Evolutionary conservation across 2,888 invertebrate species (phyloP).

Genomic region (Proisotoma minuta): DNA sequence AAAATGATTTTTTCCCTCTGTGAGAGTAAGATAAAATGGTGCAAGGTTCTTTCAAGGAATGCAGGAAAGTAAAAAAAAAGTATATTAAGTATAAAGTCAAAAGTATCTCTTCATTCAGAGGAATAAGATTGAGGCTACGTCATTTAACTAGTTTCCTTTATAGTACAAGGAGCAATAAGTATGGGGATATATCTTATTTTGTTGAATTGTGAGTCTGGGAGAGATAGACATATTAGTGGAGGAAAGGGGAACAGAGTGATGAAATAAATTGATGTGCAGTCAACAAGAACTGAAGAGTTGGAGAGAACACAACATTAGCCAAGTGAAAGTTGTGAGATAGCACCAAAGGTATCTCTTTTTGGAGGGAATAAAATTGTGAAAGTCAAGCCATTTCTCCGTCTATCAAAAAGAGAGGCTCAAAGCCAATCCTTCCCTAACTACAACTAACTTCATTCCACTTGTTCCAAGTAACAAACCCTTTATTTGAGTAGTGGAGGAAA

Average conservation of each 20-base stretch:
- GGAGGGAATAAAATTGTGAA: constrained; percentile 4
- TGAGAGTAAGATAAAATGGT: not conserved
- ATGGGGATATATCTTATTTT: not conserved
- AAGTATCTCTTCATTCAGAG: constrained; percentile 1
- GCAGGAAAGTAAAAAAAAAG: not conserved
- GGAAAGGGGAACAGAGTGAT: constrained; percentile 9
- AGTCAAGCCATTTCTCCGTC: constrained; percentile 11
- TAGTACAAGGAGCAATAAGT: not conserved
- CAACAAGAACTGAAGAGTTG: constrained; percentile 12
- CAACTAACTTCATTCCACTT: not conserved
- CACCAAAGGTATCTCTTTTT: not conserved
- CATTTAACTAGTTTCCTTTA: not conserved
- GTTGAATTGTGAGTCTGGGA: not conserved
- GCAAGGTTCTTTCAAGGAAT: not conserved
- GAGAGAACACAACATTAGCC: constrained; percentile 8
- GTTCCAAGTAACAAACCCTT: not conserved
- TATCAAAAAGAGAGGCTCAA: not conserved
- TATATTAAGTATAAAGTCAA: constrained; percentile 3
- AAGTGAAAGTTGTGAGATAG: not conserved
- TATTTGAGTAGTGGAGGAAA: not conserved
- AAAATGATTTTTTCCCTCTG: not conserved
- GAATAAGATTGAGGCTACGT: not conserved
- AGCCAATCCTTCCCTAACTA: not conserved
- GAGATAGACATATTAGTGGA: constrained; percentile 3
- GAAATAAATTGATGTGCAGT: constrained; percentile 17